Percentiles rank a stretch among this genome's conserved stretches.
Evolutionary conservation across 1,140 invertebrate genomes (phyloP).

Genomic region (Euura saliciscinereae): DNA sequence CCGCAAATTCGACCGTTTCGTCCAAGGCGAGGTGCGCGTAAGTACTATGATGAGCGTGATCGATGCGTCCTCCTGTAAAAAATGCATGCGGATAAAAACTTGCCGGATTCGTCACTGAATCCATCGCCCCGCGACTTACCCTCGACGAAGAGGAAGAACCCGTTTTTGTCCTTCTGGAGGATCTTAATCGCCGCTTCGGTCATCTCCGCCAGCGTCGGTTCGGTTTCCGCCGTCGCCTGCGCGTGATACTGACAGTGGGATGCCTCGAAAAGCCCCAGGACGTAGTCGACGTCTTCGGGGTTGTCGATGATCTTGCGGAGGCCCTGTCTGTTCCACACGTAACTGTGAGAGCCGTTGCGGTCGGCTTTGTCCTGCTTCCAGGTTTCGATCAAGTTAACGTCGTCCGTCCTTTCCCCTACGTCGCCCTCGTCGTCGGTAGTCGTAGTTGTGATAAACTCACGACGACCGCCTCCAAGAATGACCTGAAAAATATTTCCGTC

Average conservation of each 20-base stretch:
- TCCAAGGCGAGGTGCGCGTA: constrained; percentile 68
- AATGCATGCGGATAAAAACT: constrained; percentile 8
- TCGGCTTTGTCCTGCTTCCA: constrained; percentile 48
- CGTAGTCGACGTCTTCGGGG: constrained; percentile 57
- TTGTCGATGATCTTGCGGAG: constrained; percentile 53
- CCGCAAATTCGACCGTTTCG: constrained; percentile 73
- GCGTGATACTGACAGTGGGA: constrained; percentile 60
- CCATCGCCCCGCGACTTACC: constrained; percentile 45
- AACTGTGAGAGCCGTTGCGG: constrained; percentile 29
- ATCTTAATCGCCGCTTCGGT: constrained; percentile 79
- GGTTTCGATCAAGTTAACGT: constrained; percentile 51
- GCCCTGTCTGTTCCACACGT: constrained; percentile 49
- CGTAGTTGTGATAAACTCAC: constrained; percentile 62
- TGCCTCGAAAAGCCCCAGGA: constrained; percentile 66
- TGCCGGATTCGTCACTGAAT: constrained; percentile 5
- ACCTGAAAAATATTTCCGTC: constrained; percentile 53
- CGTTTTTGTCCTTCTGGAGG: constrained; percentile 70
- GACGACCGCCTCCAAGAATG: constrained; percentile 71
- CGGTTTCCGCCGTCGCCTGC: constrained; percentile 62
- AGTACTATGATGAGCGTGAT: constrained; percentile 74
- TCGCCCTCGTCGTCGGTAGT: constrained; percentile 57
- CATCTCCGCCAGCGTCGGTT: constrained; percentile 80
- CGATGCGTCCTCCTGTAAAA: constrained; percentile 68
- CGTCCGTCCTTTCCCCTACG: constrained; percentile 58
- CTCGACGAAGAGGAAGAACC: constrained; percentile 75